These are phyloP conservation scores for Condylura cristata DNA, from an alignment of 2,113 vertebrate species.

Conservation along the genomic window DNA sequence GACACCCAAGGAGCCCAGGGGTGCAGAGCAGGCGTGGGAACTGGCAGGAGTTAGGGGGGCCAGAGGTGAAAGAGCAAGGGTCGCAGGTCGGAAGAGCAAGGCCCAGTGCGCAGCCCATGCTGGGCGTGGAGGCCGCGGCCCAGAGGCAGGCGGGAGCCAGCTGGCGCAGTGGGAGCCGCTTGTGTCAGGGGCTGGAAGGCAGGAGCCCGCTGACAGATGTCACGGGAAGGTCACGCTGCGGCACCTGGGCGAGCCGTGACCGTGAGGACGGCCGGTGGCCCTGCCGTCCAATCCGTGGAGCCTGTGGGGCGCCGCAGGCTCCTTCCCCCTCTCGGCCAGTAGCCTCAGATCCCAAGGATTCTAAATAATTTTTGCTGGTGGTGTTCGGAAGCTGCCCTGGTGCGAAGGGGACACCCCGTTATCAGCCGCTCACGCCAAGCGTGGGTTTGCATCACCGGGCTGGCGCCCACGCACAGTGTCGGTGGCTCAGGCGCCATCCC, in stretches of 20 bases:
- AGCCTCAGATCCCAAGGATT: background rate
- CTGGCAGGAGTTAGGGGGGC: too few relatives aligned
- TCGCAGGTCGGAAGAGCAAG: background rate
- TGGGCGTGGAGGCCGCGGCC: background rate
- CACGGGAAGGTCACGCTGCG: background rate
- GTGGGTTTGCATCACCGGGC: background rate
- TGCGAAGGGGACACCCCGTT: background rate
- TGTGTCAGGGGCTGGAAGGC: too few relatives aligned
- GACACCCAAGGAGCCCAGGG: background rate
- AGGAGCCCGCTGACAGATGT: too few relatives aligned
- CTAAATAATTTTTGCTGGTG: background rate
- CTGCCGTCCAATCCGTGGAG: background rate
- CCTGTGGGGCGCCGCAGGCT: background rate
- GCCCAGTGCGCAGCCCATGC: fast-evolving
- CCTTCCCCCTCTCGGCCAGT: background rate
- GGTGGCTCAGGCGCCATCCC: too few relatives aligned
- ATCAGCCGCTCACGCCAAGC: background rate
- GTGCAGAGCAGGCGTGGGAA: background rate
- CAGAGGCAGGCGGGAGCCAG: background rate
- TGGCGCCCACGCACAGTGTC: too few relatives aligned
- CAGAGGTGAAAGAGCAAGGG: background rate
- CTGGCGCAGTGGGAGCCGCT: background rate
- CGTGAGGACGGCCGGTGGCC: background rate
- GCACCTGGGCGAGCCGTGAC: background rate
- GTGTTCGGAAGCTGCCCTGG: background rate